Conservation (phyloP, 2,888 invertebrate species). For the Endotricha flammealis region DNA sequence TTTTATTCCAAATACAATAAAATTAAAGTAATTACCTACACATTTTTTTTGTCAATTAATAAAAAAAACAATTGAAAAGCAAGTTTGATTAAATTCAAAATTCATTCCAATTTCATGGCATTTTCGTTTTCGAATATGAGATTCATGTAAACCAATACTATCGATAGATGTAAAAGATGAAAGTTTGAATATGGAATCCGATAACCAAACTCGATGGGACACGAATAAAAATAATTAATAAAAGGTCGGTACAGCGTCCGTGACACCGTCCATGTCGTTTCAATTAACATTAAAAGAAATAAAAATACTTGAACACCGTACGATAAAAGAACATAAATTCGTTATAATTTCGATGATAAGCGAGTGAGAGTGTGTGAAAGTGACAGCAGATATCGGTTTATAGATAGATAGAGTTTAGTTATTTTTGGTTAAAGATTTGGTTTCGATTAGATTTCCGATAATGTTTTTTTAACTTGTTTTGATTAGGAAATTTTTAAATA, state of each 20-base stretch:
- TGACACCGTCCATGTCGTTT: conserved; percentile 61
- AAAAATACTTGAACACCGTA: conserved; percentile 40
- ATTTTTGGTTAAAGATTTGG: conserved; percentile 1
- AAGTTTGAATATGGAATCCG: conserved; percentile 60
- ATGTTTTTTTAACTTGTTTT: no score
- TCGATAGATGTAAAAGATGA: conserved; percentile 57
- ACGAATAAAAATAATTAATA: conserved; percentile 58
- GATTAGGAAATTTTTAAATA: no score
- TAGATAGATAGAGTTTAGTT: conserved; percentile 6
- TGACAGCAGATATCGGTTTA: conserved; percentile 25
- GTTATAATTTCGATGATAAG: conserved; percentile 37
- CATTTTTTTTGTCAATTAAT: no score
- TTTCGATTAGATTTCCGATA: not conserved
- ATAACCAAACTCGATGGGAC: conserved; percentile 48
- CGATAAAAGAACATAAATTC: conserved; percentile 40
- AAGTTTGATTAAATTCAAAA: no score
- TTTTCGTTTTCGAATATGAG: no score
- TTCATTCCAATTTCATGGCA: no score
- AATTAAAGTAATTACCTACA: no score
- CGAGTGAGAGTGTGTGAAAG: conserved; percentile 35
- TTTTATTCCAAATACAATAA: no score
- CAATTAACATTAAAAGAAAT: conserved; percentile 67
- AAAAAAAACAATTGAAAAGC: no score
- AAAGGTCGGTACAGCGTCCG: conserved; percentile 48
- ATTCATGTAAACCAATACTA: conserved; percentile 43